Evolutionary conservation across 2,797 vertebrate species (phyloP).

Genomic region (Euthynnus affinis): DNA sequence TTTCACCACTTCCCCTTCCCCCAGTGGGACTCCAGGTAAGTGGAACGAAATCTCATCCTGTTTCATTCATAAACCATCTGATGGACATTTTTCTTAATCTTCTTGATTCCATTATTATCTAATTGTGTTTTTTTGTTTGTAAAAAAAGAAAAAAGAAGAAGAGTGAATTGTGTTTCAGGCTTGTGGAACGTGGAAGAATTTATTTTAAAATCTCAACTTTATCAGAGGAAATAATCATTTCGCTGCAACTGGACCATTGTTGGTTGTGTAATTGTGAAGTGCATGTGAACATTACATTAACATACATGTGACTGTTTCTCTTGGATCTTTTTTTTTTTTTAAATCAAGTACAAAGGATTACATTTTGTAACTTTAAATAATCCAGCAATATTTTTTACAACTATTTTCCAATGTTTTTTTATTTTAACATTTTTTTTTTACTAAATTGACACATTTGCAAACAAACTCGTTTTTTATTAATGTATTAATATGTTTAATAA

Average conservation of each 20-base stretch:
- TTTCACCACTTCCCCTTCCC: slow-evolving; percentile 76
- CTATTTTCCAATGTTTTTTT: neutral
- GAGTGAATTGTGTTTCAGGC: neutral
- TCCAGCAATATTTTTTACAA: neutral
- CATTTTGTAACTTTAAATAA: neutral
- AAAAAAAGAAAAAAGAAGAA: neutral
- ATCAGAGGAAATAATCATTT: slow-evolving; percentile 30
- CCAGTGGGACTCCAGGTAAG: slow-evolving; percentile 84
- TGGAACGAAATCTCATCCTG: slow-evolving; percentile 57
- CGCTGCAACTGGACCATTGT: slow-evolving; percentile 18
- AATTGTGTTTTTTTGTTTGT: neutral
- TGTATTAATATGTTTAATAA: neutral
- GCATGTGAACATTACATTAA: slow-evolving; percentile 1
- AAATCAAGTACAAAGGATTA: neutral
- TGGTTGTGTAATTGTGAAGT: slow-evolving; percentile 28
- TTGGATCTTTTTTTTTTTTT: neutral
- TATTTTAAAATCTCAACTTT: slow-evolving; percentile 40
- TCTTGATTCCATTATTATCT: neutral
- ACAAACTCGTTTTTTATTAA: neutral
- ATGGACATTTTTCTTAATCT: neutral
- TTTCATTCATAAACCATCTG: slow-evolving; percentile 32
- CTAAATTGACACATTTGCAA: neutral
- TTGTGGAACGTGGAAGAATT: slow-evolving; percentile 6
- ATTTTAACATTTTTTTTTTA: neutral
- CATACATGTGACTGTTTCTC: slow-evolving; percentile 11